Evolutionary conservation across 2,888 invertebrate species (phyloP).

Genomic region (Tenthredo scrophulariae): DNA sequence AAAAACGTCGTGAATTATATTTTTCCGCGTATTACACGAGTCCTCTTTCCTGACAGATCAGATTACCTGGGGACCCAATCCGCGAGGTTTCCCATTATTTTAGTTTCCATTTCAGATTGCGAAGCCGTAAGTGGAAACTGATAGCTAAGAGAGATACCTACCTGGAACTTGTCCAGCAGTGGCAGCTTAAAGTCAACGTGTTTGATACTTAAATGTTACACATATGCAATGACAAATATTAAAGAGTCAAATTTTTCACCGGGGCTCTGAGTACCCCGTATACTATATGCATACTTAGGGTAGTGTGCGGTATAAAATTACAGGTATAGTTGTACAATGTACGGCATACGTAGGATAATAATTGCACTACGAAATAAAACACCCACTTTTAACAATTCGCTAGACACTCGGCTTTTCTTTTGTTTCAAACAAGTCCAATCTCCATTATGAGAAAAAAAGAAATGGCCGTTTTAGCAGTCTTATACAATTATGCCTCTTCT

Average conservation of each 20-base stretch:
- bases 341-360: constrained; percentile 8
- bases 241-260: background rate
- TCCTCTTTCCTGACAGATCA: constrained; percentile 32
- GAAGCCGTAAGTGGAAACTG: constrained; percentile 53
- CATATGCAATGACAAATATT: background rate
- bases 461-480: background rate
- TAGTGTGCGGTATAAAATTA: background rate
- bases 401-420: constrained; percentile 8
- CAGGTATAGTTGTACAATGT: background rate
- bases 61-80: constrained; percentile 42
- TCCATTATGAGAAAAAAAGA: background rate
- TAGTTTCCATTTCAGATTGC: constrained; percentile 53
- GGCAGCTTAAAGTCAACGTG: background rate
- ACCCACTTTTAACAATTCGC: constrained; percentile 19
- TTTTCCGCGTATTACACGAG: constrained; percentile 38
- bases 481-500: constrained; percentile 17
- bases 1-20: background rate
- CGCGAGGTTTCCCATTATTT: constrained; percentile 52
- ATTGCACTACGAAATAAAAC: constrained; percentile 23
- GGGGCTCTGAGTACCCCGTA: background rate
- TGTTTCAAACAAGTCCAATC: constrained; percentile 11
- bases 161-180: background rate
- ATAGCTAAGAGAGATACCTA: constrained; percentile 34
- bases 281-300: background rate
- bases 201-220: background rate